Evolutionary conservation across 2,113 vertebrate genomes (phyloP).

Genomic region (Actinemys pallida): DNA sequence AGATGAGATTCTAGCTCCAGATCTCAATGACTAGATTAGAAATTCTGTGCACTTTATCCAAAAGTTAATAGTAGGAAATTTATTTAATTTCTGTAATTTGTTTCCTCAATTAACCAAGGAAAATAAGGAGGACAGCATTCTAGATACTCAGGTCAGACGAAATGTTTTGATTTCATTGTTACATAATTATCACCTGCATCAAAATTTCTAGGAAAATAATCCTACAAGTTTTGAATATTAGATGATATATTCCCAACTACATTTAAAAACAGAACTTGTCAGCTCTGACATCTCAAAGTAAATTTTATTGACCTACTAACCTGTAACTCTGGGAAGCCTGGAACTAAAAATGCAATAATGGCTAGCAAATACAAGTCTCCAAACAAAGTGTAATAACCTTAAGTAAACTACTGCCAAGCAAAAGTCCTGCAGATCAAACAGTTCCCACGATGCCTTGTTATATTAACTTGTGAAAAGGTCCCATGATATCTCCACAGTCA

Average conservation of each 20-base stretch:
- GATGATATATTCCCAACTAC: conserved; percentile 29
- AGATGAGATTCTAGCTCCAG: neutral
- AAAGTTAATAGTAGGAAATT: neutral
- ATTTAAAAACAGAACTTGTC: conserved; percentile 37
- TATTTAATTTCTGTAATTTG: neutral
- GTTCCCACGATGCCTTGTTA: conserved; percentile 63
- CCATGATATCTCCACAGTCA: conserved; percentile 43
- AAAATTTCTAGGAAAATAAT: neutral
- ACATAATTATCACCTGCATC: neutral
- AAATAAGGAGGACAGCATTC: neutral
- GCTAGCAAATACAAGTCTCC: conserved; percentile 66
- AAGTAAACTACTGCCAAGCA: conserved; percentile 68
- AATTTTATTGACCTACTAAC: conserved; percentile 84
- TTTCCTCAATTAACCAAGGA: neutral
- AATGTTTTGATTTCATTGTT: neutral
- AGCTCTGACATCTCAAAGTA: conserved; percentile 78
- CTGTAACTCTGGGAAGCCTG: conserved; percentile 68
- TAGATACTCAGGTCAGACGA: neutral
- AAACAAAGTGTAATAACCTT: conserved; percentile 71
- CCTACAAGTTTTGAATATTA: neutral
- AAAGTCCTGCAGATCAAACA: conserved; percentile 70
- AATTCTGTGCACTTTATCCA: neutral
- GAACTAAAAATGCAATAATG: conserved; percentile 73
- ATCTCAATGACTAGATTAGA: neutral
- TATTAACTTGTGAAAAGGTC: conserved; percentile 69